Conservation (phyloP, 1,140 invertebrate genomes). For the Hesperophylax magnus region DNA sequence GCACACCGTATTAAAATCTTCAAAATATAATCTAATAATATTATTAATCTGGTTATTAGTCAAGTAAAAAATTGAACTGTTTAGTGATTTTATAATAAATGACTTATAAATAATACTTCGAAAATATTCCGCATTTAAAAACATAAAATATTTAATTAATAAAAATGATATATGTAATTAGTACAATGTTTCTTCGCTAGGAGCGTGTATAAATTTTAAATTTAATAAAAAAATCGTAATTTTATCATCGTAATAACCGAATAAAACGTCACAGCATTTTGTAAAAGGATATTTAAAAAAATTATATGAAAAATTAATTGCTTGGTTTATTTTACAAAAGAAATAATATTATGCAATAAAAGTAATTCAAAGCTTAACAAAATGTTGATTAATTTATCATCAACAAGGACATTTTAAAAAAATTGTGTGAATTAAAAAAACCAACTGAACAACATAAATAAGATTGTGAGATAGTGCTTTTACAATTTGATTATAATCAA, state of each 20-base stretch:
- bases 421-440: neutral
- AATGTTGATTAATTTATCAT: neutral
- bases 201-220: conserved; percentile 19
- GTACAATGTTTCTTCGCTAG: conserved; percentile 22
- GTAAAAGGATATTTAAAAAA: neutral
- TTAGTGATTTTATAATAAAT: conserved; percentile 8
- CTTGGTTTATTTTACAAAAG: neutral
- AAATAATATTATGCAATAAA: neutral
- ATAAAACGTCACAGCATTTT: conserved; percentile 10
- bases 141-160: neutral
- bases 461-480: neutral
- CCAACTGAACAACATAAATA: neutral
- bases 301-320: neutral
- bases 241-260: neutral
- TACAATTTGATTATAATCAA: neutral
- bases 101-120: neutral
- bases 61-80: conserved; percentile 7
- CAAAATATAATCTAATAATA: neutral
- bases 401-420: neutral
- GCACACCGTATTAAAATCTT: conserved; percentile 9
- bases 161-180: neutral
- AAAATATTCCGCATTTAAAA: conserved; percentile 21
- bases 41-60: neutral
- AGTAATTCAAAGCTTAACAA: neutral
- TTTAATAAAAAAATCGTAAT: neutral